A percentile compares a stretch with the other conserved stretches of the same genome.
phyloP scores from a whole-genome alignment of 1,140 invertebrate genomes.

The Aphaenogaster rudis region DNA sequence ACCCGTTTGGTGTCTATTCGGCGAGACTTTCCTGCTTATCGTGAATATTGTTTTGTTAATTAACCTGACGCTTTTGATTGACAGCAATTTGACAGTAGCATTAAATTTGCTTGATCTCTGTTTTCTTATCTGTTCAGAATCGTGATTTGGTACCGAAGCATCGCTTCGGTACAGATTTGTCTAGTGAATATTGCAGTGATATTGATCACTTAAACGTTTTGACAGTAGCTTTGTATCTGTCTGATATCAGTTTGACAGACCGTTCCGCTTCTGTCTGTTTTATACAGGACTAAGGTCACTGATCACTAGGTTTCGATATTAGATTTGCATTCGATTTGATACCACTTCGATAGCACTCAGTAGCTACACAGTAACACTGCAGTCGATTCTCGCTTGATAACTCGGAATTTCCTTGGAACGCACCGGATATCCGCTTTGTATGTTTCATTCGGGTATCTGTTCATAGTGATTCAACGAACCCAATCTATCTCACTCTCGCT shows the following conservation, averaged over 20 bases:
- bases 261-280: not conserved
- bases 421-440: slow-evolving; percentile 62
- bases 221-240: slow-evolving; percentile 3
- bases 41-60: not conserved
- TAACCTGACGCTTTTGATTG: not conserved
- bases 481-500: slow-evolving; percentile 15
- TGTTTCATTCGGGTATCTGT: slow-evolving; percentile 50
- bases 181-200: not conserved
- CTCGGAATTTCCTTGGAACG: slow-evolving; percentile 45
- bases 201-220: not conserved
- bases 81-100: not conserved
- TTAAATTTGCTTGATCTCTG: not conserved
- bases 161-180: not conserved
- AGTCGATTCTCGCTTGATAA: slow-evolving; percentile 37
- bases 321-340: slow-evolving; percentile 36
- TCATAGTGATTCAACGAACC: slow-evolving; percentile 39
- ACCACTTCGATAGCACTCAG: not conserved
- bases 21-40: not conserved
- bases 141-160: not conserved
- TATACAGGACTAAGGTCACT: not conserved
- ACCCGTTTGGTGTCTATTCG: too few species aligned
- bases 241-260: not conserved
- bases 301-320: not conserved
- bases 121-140: not conserved
- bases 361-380: not conserved